A percentile compares a stretch with the other conserved stretches of the same genome.
Conservation (phyloP, 2,888 invertebrate genomes). For the Notocelia uddmanniana region DNA sequence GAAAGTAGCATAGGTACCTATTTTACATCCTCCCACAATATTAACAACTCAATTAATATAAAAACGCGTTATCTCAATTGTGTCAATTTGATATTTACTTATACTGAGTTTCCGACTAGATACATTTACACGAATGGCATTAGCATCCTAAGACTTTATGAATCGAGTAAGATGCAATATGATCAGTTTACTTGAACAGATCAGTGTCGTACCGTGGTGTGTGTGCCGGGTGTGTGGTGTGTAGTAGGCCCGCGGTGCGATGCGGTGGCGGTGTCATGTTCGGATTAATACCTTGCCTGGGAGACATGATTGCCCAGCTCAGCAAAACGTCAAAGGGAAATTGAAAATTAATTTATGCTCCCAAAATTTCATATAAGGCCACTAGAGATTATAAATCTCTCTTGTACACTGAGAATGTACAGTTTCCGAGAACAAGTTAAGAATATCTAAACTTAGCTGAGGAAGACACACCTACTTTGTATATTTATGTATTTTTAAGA, state of each 20-base stretch:
- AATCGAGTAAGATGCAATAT: background rate
- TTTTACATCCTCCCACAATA: too few relatives aligned
- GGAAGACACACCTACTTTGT: background rate
- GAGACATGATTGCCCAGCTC: constrained; percentile 80
- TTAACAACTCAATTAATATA: too few relatives aligned
- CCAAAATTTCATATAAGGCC: constrained; percentile 74
- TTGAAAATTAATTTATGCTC: constrained; percentile 85
- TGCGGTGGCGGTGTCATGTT: constrained; percentile 66
- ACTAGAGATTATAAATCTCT: constrained; percentile 69
- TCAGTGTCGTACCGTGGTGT: constrained; percentile 52
- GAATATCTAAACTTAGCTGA: background rate
- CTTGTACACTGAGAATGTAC: constrained; percentile 47
- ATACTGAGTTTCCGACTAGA: too few relatives aligned
- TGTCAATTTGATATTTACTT: too few relatives aligned
- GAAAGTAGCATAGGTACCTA: too few relatives aligned
- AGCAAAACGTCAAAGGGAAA: constrained; percentile 85
- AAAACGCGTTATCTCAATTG: too few relatives aligned
- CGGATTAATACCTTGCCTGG: constrained; percentile 76
- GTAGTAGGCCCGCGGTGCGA: constrained; percentile 63
- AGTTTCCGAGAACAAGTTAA: background rate
- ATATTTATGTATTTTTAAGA: background rate
- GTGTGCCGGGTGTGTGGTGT: constrained; percentile 61
- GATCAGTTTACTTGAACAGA: constrained; percentile 17
- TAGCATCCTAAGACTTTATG: background rate
- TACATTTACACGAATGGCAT: too few relatives aligned